A percentile compares a stretch with the other conserved stretches of the same genome.
These are phyloP conservation scores for Ctenopoma kingsleyae DNA, from an alignment of 2,797 vertebrate genomes.

Conservation along the genomic window DNA sequence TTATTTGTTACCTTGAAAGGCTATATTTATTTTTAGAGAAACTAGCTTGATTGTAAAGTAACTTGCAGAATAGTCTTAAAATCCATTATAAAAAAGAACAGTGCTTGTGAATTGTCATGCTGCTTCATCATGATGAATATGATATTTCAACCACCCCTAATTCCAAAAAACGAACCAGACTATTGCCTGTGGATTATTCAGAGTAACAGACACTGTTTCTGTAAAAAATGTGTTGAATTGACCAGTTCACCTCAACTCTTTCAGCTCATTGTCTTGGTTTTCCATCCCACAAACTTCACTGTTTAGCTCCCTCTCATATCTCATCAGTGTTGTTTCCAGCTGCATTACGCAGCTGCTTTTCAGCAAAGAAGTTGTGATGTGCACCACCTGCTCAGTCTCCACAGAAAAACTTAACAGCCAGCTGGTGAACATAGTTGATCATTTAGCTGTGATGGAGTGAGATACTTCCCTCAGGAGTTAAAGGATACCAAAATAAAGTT, in stretches of 20 bases:
- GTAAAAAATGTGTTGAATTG: not conserved
- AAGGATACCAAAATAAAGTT: not conserved
- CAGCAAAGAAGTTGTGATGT: not conserved
- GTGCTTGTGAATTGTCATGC: too few relatives aligned
- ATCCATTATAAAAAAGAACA: too few relatives aligned
- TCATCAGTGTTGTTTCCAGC: not conserved
- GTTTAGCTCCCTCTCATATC: not conserved
- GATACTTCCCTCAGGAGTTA: not conserved
- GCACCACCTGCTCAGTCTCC: not conserved
- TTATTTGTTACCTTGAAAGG: too few relatives aligned
- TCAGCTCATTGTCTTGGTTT: not conserved
- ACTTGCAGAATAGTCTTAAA: too few relatives aligned
- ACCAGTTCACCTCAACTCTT: not conserved
- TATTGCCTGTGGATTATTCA: too few relatives aligned
- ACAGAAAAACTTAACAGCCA: not conserved
- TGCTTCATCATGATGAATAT: too few relatives aligned
- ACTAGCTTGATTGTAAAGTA: too few relatives aligned
- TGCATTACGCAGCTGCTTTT: slow-evolving; percentile 6
- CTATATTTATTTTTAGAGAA: too few relatives aligned
- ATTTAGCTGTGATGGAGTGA: not conserved
- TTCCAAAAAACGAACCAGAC: too few relatives aligned
- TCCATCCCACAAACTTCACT: not conserved
- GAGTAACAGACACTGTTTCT: not conserved
- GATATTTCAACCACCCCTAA: too few relatives aligned
- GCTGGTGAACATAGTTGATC: slow-evolving; percentile 4